Evolutionary conservation across 2,888 invertebrate species (phyloP), one percentile per base, ranked within the genome.

Genomic region (Himalopsyche japonica): DNA sequence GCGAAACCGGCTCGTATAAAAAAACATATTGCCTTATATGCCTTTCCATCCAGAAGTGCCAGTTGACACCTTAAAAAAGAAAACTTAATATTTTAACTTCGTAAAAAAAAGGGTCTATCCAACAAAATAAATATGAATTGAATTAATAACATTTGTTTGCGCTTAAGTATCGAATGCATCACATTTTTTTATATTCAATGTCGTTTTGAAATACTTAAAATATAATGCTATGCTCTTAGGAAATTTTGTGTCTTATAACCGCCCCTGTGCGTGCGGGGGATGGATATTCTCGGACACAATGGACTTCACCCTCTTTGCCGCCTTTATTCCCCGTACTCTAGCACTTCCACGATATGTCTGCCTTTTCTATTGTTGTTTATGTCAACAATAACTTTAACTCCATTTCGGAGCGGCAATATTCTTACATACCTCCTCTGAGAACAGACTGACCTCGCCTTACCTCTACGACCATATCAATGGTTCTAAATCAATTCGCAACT

Each of bases 331-430:
- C 83, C 79, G 83, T 79, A 83, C 83, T 57, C 79, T 79, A 37
- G 43, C 49, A 80, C 81, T 64, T 85, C 82, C 20, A 57, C 57
- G 57, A 57, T 81, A 80, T 83, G 84, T 81, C 86, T 82, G 86
- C 85, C 86, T 84, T 79, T 82, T 84, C 86, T 85, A 86, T 86
- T 86, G 86, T 86, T 86, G 86, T 86, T 86, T 86, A 86, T 86
- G 86, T 86, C 86, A 86, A 86, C 86, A 86, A 86, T 86, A 86
- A 86, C 86, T 86, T 86, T 86, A 84, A 86, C 85, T 86, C 85
- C 86, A 86, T 86, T 86, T 85, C 85, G 84, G 84, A 49, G 80
- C 83, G 76, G 82, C 82, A 80, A 82, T 85, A 85, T 85, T 85
- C 85, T 82, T 77, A 57, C 57, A 57, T 57, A 57, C 57, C 57